phyloP scores from a whole-genome alignment of 2,113 vertebrate species.

The Pseudorectes ferrugineus region DNA sequence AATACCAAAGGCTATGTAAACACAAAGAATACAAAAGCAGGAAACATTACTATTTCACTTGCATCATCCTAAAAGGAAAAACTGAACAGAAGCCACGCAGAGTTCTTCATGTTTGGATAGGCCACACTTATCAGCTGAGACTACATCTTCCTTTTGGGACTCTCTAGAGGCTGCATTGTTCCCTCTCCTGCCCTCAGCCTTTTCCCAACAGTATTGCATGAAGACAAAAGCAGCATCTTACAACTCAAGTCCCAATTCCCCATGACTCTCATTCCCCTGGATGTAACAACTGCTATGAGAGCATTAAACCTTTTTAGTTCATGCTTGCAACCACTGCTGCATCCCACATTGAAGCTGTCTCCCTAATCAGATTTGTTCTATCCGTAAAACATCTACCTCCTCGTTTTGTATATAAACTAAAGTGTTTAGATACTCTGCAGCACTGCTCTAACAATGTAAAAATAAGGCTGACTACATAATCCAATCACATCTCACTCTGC shows the following conservation, averaged over 20 bases:
- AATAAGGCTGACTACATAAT: neutral
- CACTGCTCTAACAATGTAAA: neutral
- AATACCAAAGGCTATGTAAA: slow-evolving; percentile 42
- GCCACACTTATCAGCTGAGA: neutral
- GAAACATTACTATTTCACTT: slow-evolving; percentile 5
- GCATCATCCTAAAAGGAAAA: neutral
- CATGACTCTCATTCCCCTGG: neutral
- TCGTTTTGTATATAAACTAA: neutral
- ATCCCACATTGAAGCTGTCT: neutral
- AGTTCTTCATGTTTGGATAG: neutral
- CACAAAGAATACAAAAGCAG: slow-evolving; percentile 46
- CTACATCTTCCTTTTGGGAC: neutral
- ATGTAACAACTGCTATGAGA: neutral
- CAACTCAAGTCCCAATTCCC: neutral
- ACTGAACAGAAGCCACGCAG: neutral
- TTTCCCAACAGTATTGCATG: neutral
- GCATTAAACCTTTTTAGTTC: neutral
- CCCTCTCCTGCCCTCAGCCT: neutral
- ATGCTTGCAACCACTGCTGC: neutral
- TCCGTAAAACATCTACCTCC: neutral
- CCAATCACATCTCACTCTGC: neutral
- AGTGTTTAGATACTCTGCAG: neutral
- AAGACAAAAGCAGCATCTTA: neutral
- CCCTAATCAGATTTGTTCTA: neutral
- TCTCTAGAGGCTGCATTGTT: neutral